phyloP scores from a whole-genome alignment of 2,113 vertebrate species.

The Macrotus californicus region DNA sequence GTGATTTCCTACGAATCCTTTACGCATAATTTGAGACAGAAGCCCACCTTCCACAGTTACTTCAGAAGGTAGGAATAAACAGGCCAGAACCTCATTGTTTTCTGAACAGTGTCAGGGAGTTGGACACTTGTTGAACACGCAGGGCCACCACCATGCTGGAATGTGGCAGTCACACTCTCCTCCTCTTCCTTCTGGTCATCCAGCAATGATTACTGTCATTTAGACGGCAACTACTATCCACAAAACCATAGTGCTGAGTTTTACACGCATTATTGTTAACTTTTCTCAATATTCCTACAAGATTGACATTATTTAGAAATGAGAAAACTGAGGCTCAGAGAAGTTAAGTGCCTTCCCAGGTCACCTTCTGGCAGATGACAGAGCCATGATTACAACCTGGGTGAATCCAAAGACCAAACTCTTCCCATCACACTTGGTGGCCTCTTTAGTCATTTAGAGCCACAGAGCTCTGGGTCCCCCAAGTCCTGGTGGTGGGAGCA shows the following conservation, averaged over 20 bases:
- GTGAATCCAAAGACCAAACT: not conserved
- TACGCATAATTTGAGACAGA: conserved; percentile 32
- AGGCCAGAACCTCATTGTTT: not conserved
- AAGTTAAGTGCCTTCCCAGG: not conserved
- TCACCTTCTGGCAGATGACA: not conserved
- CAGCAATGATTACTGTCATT: not conserved
- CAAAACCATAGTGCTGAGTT: not conserved
- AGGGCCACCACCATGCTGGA: not conserved
- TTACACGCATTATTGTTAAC: not conserved
- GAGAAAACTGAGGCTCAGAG: not conserved
- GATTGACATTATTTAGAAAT: not conserved
- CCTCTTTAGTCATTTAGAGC: not conserved
- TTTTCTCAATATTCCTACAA: not conserved
- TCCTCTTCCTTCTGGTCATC: not conserved
- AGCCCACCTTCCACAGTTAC: not conserved
- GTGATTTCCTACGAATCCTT: conserved; percentile 11
- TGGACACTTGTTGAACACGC: not conserved
- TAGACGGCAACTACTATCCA: not conserved
- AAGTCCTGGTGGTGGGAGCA: not conserved
- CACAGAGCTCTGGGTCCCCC: not conserved
- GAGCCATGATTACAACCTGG: not conserved
- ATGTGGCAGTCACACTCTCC: not conserved
- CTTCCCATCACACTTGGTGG: not conserved
- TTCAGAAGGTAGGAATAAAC: not conserved
- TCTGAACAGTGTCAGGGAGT: not conserved